A percentile compares a stretch with the other conserved stretches of the same genome.
These are phyloP conservation scores for Agrotis clavis DNA, from an alignment of 2,888 invertebrate species.

Conservation along the genomic window DNA sequence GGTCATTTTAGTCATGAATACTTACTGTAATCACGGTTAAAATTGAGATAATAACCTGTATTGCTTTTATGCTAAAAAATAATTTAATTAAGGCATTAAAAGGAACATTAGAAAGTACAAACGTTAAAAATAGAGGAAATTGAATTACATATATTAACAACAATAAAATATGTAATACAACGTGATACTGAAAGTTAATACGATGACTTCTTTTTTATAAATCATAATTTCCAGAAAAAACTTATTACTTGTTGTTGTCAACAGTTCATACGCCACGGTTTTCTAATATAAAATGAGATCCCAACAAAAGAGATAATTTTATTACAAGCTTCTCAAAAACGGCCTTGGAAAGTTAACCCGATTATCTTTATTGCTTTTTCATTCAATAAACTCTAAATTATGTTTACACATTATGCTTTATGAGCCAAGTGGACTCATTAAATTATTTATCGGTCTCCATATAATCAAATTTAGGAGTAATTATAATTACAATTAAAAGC, in stretches of 20 bases:
- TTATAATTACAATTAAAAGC: slow-evolving; percentile 49
- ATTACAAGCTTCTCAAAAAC: slow-evolving; percentile 23
- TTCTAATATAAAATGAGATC: slow-evolving; percentile 10
- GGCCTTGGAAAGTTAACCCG: slow-evolving; percentile 50
- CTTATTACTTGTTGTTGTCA: neutral
- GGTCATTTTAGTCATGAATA: neutral
- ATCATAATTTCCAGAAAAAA: neutral
- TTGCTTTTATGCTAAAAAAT: no score
- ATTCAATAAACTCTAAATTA: slow-evolving; percentile 58
- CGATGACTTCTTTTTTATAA: no score
- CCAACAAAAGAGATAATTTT: slow-evolving; percentile 39
- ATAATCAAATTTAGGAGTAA: slow-evolving; percentile 51
- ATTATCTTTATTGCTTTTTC: slow-evolving; percentile 58
- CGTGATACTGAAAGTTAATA: no score
- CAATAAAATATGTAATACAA: no score
- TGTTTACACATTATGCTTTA: slow-evolving; percentile 60
- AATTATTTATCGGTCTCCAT: slow-evolving; percentile 51
- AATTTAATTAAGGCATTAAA: no score
- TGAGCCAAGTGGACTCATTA: slow-evolving; percentile 55
- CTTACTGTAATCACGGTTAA: neutral
- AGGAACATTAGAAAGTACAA: no score
- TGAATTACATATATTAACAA: no score
- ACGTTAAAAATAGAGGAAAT: no score
- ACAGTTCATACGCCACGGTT: neutral
- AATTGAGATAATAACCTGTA: no score